Conservation (phyloP, 1,140 invertebrate genomes). For the Drosophila pruinosa region DNA sequence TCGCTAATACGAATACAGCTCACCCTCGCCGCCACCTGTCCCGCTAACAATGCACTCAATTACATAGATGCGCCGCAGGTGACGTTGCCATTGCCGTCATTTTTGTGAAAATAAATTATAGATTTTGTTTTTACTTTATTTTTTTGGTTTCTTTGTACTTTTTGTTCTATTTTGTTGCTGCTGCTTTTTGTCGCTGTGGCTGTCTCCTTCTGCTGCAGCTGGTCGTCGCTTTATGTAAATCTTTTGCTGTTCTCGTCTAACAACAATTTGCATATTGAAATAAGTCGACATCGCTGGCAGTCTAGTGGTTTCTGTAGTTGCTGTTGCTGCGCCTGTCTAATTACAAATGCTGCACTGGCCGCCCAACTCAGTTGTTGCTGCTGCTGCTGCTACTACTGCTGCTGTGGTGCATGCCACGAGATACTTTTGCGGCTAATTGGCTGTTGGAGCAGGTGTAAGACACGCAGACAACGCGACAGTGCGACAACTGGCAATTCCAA, state of each 20-base stretch:
- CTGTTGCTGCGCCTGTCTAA: conserved; percentile 47
- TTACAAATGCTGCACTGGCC: conserved; percentile 38
- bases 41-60: conserved; percentile 77
- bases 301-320: conserved; percentile 11
- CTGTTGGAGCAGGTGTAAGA: conserved; percentile 49
- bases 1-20: conserved; percentile 55
- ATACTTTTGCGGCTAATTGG: conserved; percentile 49
- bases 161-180: conserved; percentile 8
- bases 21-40: conserved; percentile 20
- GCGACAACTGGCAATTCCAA: conserved; percentile 33
- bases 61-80: conserved; percentile 51
- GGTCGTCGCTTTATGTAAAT: conserved; percentile 28
- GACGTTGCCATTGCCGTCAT: conserved; percentile 50
- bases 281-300: conserved; percentile 22
- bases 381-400: too few species aligned
- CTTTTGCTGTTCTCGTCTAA: conserved; percentile 34
- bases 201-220: conserved; percentile 38
- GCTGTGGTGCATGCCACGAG: conserved; percentile 36
- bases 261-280: conserved; percentile 57
- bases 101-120: conserved; percentile 70
- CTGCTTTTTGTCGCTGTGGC: conserved; percentile 18
- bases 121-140: conserved; percentile 55
- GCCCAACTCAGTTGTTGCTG: conserved; percentile 19
- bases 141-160: conserved; percentile 40
- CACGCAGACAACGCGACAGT: conserved; percentile 12